Base-by-base conservation (phyloP, 2,113 vertebrate species). In the Proteles cristata region DNA sequence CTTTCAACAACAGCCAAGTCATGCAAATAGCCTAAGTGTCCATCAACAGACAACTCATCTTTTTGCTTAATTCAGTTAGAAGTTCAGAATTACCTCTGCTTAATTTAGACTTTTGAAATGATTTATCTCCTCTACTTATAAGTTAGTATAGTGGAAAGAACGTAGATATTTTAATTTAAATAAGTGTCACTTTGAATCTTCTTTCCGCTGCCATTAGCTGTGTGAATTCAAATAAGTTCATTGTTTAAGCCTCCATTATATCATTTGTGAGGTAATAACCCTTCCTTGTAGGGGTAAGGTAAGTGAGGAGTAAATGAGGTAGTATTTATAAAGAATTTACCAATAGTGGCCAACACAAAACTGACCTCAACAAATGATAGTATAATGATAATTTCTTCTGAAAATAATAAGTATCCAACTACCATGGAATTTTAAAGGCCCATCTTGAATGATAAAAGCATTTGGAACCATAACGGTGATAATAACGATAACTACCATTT, bases 31-130 rank as follows among this genome's bases (percentile, higher is more conserved):
- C 39, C 39, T 39, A 39, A 39, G 39, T 39, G 39, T 39, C 39
- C 39, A 39, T 39, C 53, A 76, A 69, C 11, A 89, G 86, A 65
- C 53, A 76, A 69, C 11, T 94, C 11, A 92, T 33, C 15, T 86
- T 93, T 96, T 90, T 35, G 83, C 15, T 86, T 89, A 93, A 69
- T 66, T 48, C 43, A 77, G 15, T 88, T 94, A 71, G 84, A 87
- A 86, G 9, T 95, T 94, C 91, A 43, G 17, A 81, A 88, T 88
- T 63, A 77, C 19, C 23, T 66, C 8, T 94, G 58, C 14, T 65
- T 85, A 48, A 89, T 79, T 96, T 85, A 73, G 35, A 48, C 21
- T 96, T 97, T 33, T 66, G 26, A 94, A 80, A 74, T 90, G 92
- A 14, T 12, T 82, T 48, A 74, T 80, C 61, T 97, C 35, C n/a